These are phyloP conservation scores for Biston stratarius DNA, from an alignment of 2,888 invertebrate species.

Conservation along the genomic window DNA sequence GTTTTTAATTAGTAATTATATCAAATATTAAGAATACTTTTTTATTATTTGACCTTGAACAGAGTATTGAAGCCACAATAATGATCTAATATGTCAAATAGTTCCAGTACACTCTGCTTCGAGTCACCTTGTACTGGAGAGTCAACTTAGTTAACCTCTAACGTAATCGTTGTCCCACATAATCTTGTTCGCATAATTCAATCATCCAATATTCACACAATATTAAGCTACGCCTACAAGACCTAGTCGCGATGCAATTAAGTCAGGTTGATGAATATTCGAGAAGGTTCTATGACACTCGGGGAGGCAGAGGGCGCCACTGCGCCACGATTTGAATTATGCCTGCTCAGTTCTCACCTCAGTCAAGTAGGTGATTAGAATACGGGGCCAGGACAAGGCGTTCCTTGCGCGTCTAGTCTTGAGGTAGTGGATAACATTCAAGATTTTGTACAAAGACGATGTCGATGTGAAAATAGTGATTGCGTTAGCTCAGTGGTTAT, in stretches of 20 bases:
- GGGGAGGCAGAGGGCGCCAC: conserved; percentile 68
- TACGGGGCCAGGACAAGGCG: conserved; percentile 44
- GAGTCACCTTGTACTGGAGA: too few species aligned
- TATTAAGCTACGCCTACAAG: conserved; percentile 29
- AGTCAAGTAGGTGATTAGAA: conserved; percentile 51
- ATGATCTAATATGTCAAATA: too few species aligned
- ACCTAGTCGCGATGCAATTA: conserved; percentile 60
- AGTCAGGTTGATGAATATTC: conserved; percentile 78
- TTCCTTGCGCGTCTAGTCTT: conserved; percentile 19
- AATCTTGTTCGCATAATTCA: conserved; percentile 15
- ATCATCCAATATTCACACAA: conserved; percentile 28
- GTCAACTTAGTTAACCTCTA: not conserved
- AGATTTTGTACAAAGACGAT: too few species aligned
- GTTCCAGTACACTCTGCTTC: too few species aligned
- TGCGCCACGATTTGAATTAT: conserved; percentile 71
- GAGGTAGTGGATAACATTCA: too few species aligned
- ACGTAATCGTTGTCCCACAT: conserved; percentile 4
- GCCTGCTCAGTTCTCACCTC: conserved; percentile 61
- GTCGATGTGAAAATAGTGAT: too few species aligned
- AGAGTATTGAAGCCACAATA: too few species aligned
- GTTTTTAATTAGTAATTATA: too few species aligned
- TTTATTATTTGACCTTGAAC: too few species aligned
- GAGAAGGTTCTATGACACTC: conserved; percentile 66
- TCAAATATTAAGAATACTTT: too few species aligned
- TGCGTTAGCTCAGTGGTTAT: too few species aligned